Evolutionary conservation across 2,113 vertebrate genomes (phyloP).

Genomic region (Collichthys lucidus): DNA sequence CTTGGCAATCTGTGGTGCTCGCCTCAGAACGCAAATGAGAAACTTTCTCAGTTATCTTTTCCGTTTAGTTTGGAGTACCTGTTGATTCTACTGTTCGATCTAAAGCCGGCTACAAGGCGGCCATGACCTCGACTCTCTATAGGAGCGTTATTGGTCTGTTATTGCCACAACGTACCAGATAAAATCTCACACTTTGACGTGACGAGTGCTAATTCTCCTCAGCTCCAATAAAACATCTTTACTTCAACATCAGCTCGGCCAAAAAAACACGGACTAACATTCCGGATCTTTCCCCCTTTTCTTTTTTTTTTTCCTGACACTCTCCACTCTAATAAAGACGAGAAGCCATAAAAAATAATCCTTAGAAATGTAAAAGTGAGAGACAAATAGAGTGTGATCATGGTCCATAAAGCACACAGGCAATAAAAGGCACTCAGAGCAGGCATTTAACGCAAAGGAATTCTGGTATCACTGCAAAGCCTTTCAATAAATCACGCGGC

Average conservation of each 20-base stretch:
- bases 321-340: conserved; percentile 53
- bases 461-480: conserved; percentile 73
- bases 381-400: conserved; percentile 70
- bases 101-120: neutral
- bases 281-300: too few species aligned
- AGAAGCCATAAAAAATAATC: conserved; percentile 67
- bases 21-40: too few species aligned
- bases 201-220: neutral
- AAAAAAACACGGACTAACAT: neutral
- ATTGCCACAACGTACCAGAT: neutral
- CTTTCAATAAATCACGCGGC: conserved; percentile 78
- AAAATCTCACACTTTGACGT: neutral
- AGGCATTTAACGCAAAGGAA: conserved; percentile 81
- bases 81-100: neutral
- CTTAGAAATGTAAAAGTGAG: conserved; percentile 54
- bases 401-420: conserved; percentile 73
- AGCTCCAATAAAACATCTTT: neutral
- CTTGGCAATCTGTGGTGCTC: too few species aligned
- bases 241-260: neutral
- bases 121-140: neutral
- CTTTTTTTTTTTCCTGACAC: conserved; percentile 17
- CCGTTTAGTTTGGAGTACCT: neutral
- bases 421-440: conserved; percentile 73
- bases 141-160: neutral
- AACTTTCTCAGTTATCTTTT: too few species aligned